Conservation (phyloP, 2,888 invertebrate genomes). For the Cheilosia grossa region DNA sequence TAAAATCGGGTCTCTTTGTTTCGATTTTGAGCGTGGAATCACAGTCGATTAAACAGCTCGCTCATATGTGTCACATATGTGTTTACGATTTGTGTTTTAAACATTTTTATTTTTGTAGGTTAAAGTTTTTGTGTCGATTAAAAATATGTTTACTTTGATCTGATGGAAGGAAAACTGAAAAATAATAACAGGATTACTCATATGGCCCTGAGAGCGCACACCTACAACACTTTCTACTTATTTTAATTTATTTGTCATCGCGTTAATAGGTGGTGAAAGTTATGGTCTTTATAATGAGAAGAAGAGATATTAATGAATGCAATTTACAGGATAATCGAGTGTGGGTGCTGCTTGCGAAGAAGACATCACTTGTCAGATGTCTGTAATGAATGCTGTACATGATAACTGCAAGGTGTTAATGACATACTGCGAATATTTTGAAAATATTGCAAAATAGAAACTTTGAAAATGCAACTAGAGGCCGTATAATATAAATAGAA, state of each 20-base stretch:
- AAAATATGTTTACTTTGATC: slow-evolving; percentile 34
- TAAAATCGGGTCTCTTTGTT: slow-evolving; percentile 56
- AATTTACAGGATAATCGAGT: slow-evolving; percentile 36
- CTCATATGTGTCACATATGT: slow-evolving; percentile 54
- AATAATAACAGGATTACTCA: slow-evolving; percentile 23
- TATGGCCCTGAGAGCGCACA: slow-evolving; percentile 3
- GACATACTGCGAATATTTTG: slow-evolving; percentile 28
- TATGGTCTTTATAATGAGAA: slow-evolving; percentile 27
- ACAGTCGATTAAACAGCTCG: slow-evolving; percentile 43
- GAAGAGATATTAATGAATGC: slow-evolving; percentile 45
- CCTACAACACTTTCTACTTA: slow-evolving; percentile 8
- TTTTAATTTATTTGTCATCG: slow-evolving; percentile 61
- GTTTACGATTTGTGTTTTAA: slow-evolving; percentile 14
- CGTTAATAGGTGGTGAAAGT: slow-evolving; percentile 53
- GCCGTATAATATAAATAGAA: neutral
- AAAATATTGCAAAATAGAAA: slow-evolving; percentile 5
- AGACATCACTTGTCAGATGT: slow-evolving; percentile 36
- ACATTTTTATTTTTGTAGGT: slow-evolving; percentile 16
- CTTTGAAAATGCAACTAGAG: slow-evolving; percentile 4
- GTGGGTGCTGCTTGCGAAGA: slow-evolving; percentile 31
- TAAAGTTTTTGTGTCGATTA: slow-evolving; percentile 27
- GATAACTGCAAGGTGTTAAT: slow-evolving; percentile 44
- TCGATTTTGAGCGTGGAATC: slow-evolving; percentile 43
- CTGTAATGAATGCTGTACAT: slow-evolving; percentile 6
- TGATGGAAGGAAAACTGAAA: slow-evolving; percentile 3